These are phyloP conservation scores for Drosophila dunni DNA, from an alignment of 1,140 invertebrate species.

Conservation along the genomic window DNA sequence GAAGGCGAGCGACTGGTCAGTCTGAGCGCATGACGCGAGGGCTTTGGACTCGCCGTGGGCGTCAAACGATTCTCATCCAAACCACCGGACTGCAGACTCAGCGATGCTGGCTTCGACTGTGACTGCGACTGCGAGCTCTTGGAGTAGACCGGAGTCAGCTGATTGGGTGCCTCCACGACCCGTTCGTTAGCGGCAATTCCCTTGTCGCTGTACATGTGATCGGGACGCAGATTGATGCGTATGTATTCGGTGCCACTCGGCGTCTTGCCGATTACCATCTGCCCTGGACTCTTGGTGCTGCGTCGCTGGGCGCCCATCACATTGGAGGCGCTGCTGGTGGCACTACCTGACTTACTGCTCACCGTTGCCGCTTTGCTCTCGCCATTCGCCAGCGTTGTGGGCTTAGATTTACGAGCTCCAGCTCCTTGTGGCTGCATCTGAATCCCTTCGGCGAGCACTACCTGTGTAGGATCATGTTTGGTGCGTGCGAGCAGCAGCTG, in stretches of 20 bases:
- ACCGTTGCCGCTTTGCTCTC: conserved; percentile 38
- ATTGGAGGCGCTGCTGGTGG: not conserved
- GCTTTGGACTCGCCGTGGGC: conserved; percentile 85
- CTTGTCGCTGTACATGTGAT: conserved; percentile 87
- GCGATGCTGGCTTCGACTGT: conserved; percentile 85
- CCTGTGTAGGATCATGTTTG: conserved; percentile 86
- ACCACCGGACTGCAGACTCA: conserved; percentile 84
- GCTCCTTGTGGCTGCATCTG: conserved; percentile 64
- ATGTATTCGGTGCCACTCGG: conserved; percentile 86
- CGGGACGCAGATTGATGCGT: conserved; percentile 88
- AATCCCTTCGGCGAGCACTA: conserved; percentile 86
- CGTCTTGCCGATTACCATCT: conserved; percentile 81
- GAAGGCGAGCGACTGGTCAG: conserved; percentile 85
- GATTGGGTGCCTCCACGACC: conserved; percentile 80
- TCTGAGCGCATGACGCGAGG: conserved; percentile 69
- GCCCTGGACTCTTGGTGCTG: conserved; percentile 77
- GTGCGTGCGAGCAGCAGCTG: conserved; percentile 87
- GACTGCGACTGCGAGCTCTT: conserved; percentile 59
- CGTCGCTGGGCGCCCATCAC: conserved; percentile 59
- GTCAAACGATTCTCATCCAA: conserved; percentile 78
- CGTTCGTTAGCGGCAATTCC: conserved; percentile 81
- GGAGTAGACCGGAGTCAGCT: conserved; percentile 70
- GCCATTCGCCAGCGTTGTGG: conserved; percentile 63
- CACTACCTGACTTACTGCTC: conserved; percentile 45
- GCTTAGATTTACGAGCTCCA: conserved; percentile 27